Percentiles rank a stretch among this genome's conserved stretches.
Conservation (phyloP, 2,113 vertebrate species). For the Scophthalmus maximus region DNA sequence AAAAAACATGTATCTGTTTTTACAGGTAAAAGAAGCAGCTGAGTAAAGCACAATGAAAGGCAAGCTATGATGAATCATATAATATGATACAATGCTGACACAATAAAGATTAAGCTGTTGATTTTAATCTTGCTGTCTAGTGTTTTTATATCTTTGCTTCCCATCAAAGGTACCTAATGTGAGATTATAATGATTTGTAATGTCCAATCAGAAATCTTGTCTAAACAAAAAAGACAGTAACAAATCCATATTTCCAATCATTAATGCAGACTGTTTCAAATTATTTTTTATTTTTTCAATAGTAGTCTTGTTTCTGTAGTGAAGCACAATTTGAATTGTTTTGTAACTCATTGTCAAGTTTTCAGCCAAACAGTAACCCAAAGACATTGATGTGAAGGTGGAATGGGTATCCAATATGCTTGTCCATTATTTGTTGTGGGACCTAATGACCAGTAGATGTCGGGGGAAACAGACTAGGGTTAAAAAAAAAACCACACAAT, state of each 20-base stretch:
- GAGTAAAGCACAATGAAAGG: background rate
- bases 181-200: too few species aligned
- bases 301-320: background rate
- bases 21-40: conserved; percentile 5
- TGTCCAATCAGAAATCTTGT: background rate
- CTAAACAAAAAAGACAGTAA: background rate
- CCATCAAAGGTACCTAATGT: too few species aligned
- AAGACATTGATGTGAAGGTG: too few species aligned
- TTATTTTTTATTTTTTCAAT: too few species aligned
- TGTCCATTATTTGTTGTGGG: too few species aligned
- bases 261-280: too few species aligned
- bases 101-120: background rate
- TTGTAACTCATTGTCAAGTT: background rate
- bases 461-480: too few species aligned
- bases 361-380: too few species aligned
- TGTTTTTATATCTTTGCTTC: too few species aligned
- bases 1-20: background rate
- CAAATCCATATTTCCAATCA: background rate
- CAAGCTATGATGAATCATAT: background rate
- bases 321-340: background rate
- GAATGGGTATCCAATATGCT: too few species aligned
- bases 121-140: background rate
- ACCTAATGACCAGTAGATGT: too few species aligned
- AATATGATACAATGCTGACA: background rate
- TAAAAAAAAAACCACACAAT: background rate